phyloP scores from a whole-genome alignment of 1,140 invertebrate species.

The Trinorchestia longiramus region DNA sequence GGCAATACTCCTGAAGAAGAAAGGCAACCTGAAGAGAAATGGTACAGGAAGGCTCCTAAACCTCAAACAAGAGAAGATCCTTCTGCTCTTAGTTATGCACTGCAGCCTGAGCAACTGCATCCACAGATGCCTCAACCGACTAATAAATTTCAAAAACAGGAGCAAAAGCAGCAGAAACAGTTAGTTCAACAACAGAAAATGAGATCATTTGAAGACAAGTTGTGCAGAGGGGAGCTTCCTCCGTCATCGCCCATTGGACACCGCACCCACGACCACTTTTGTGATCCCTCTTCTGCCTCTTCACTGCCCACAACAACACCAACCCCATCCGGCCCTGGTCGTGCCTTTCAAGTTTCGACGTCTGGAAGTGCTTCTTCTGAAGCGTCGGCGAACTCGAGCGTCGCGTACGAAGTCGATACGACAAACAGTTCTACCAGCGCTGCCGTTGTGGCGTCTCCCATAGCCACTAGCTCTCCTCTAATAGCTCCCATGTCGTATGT shows the following conservation, averaged over 20 bases:
- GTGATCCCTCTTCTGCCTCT: conserved; percentile 58
- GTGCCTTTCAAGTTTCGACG: background rate
- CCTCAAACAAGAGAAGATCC: background rate
- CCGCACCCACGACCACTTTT: conserved; percentile 53
- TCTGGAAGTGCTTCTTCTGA: background rate
- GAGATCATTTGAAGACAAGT: conserved; percentile 63
- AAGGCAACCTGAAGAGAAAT: background rate
- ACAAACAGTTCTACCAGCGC: background rate
- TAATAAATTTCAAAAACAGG: conserved; percentile 6
- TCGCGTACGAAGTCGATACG: background rate
- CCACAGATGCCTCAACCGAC: background rate
- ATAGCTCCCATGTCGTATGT: conserved; percentile 11
- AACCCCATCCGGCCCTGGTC: background rate
- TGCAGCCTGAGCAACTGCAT: background rate
- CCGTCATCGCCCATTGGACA: conserved; percentile 59
- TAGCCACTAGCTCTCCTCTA: conserved; percentile 25
- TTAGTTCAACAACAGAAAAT: conserved; percentile 55
- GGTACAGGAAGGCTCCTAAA: background rate
- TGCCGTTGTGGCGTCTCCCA: background rate
- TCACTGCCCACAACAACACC: background rate
- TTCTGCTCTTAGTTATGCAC: background rate
- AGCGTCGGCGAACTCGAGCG: background rate
- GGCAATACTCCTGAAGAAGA: conserved; percentile 49
- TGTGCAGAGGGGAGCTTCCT: conserved; percentile 65
- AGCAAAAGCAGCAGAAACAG: conserved; percentile 27